Evolutionary conservation across 2,113 vertebrate genomes (phyloP), one percentile per base, ranked within the genome.

Genomic region (Malurus elegans): DNA sequence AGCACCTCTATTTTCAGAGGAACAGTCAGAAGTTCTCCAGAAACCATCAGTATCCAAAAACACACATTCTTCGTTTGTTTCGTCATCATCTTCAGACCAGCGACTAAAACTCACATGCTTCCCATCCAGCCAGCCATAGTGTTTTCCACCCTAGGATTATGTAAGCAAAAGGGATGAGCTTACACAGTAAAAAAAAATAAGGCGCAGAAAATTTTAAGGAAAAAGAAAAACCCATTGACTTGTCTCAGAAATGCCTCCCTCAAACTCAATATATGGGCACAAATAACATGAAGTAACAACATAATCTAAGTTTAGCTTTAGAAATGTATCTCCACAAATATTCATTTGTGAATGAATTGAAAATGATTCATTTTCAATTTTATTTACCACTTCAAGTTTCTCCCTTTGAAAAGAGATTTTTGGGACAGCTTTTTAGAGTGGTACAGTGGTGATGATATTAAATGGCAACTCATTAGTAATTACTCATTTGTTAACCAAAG

Each of bases 51-150:
- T 98, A 91, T 99, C 98, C 97, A 99, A 96, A 95, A 98, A 97
- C 47, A 99, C 99, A 71, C 99, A 99, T 20, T 97, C 95, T 51
- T 98, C 98, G 0, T 91, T 93, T 79, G 96, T 88, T 42, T 97
- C 96, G 38, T 96, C 95, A 76, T 90, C 92, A 47, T 98, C 98
- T 17, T 98, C 74, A 67, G 98, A 97, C 99, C 99, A 99, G 86
- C 98, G 99, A 90, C 98, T 99, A 80, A 98, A 99, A 29, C 98
- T 97, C 3, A 98, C 98, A 60, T 97, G 98, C 61, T 98, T 99
- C 74, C 98, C 97, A 97, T 99, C 99, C 20, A 98, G 97, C 99
- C 99, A 99, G 53, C 96, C 98, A 86, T 98, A 99, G 97, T 99
- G 98, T 89, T 97, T 95, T 64, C 98, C 98, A 60, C 98, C 98